phyloP scores from a whole-genome alignment of 2,113 vertebrate genomes.

The Psephotus haematonotus region DNA sequence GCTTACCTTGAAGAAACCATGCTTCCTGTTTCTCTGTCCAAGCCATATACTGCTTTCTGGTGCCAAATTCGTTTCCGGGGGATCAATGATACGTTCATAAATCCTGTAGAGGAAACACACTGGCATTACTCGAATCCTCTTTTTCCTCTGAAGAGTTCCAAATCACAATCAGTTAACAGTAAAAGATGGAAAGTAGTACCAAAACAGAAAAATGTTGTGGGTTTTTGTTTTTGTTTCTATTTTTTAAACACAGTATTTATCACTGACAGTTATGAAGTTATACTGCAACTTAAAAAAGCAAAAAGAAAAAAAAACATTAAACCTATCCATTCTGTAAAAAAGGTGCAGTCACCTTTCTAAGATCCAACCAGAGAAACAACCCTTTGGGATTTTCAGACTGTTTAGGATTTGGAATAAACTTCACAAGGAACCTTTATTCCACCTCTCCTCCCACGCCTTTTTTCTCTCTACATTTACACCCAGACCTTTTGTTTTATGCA shows the following conservation, averaged over 20 bases:
- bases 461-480: background rate
- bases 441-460: background rate
- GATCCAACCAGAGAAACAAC: background rate
- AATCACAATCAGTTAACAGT: background rate
- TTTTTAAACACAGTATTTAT: background rate
- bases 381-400: background rate
- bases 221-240: background rate
- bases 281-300: background rate
- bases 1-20: constrained; percentile 95
- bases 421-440: background rate
- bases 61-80: constrained; percentile 87
- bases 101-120: constrained; percentile 81
- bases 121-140: background rate
- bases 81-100: constrained; percentile 93
- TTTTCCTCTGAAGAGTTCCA: background rate
- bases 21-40: constrained; percentile 92
- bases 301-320: background rate
- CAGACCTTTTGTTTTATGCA: background rate
- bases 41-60: constrained; percentile 91
- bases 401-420: background rate
- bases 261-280: background rate
- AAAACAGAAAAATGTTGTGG: background rate
- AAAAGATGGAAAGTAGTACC: background rate
- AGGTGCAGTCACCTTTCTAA: background rate
- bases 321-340: background rate